Percentiles rank a stretch among this genome's conserved stretches.
Conservation (phyloP, 2,888 invertebrate genomes). For the Sinotaia quadrata region DNA sequence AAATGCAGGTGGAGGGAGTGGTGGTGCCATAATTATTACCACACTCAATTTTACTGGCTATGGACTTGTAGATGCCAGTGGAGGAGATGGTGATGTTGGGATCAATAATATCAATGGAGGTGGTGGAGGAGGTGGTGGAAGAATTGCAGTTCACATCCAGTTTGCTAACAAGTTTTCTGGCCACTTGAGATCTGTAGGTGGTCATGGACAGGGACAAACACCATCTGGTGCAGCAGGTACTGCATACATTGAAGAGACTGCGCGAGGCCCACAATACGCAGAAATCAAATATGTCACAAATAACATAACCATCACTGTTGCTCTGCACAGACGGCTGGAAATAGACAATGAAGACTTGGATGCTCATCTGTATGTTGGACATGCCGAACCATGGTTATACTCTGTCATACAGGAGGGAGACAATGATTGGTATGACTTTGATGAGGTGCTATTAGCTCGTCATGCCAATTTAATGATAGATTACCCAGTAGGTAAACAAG, state of each 20-base stretch:
- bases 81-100: constrained; percentile 41
- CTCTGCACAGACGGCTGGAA: constrained; percentile 47
- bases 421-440: constrained; percentile 51
- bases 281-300: constrained; percentile 53
- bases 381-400: constrained; percentile 58
- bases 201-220: constrained; percentile 27
- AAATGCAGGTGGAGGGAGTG: constrained; percentile 58
- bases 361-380: constrained; percentile 46
- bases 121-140: constrained; percentile 57
- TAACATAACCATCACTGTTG: constrained; percentile 35
- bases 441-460: constrained; percentile 51
- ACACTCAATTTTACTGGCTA: constrained; percentile 59
- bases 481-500: constrained; percentile 41
- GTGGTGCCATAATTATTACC: constrained; percentile 52
- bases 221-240: constrained; percentile 62
- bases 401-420: constrained; percentile 48
- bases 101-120: too few relatives aligned
- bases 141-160: constrained; percentile 49
- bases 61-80: constrained; percentile 53
- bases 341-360: constrained; percentile 56
- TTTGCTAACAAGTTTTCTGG: constrained; percentile 54
- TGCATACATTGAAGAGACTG: constrained; percentile 55
- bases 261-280: constrained; percentile 59
- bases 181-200: constrained; percentile 46
- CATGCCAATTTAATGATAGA: constrained; percentile 53